A percentile compares a stretch with the other conserved stretches of the same genome.
These are phyloP conservation scores for Lipophrys pholis DNA, from an alignment of 2,113 vertebrate species.

Conservation along the genomic window DNA sequence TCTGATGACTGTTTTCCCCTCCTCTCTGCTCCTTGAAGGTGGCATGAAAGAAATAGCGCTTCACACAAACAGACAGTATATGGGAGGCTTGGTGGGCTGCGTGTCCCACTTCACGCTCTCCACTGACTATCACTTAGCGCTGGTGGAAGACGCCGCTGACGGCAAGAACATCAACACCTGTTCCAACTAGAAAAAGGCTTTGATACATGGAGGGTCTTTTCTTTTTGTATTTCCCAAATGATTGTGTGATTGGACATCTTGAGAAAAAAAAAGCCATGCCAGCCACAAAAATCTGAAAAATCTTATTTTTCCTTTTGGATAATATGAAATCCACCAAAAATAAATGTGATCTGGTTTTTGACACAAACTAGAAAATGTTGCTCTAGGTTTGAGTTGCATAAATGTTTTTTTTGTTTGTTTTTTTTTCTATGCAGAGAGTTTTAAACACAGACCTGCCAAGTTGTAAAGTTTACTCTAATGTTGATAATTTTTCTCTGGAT, in stretches of 20 bases:
- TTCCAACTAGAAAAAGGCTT: conserved; percentile 80
- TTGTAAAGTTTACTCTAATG: conserved; percentile 11
- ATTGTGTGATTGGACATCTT: conserved; percentile 31
- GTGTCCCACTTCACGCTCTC: conserved; percentile 96
- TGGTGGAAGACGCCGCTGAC: conserved; percentile 92
- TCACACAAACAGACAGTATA: conserved; percentile 92
- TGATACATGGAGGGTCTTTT: not conserved
- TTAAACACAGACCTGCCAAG: conserved; percentile 22
- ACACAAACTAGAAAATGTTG: conserved; percentile 11
- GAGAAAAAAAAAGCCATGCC: conserved; percentile 12
- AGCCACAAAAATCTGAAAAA: conserved; percentile 22
- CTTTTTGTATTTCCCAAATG: conserved; percentile 83
- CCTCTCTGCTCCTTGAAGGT: conserved; percentile 76
- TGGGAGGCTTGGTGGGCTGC: conserved; percentile 92
- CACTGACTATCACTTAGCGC: conserved; percentile 92
- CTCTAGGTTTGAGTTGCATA: not conserved
- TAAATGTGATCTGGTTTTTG: conserved; percentile 10
- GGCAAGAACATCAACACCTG: conserved; percentile 98
- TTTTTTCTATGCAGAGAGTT: not conserved
- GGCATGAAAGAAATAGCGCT: conserved; percentile 96
- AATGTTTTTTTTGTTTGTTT: not conserved
- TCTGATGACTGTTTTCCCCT: too few relatives aligned
- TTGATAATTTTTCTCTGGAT: conserved; percentile 25
- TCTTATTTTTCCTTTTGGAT: not conserved
- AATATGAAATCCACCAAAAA: not conserved